Conservation (phyloP, 64 coral and sea anemone species). For the Actinia tenebrosa region DNA sequence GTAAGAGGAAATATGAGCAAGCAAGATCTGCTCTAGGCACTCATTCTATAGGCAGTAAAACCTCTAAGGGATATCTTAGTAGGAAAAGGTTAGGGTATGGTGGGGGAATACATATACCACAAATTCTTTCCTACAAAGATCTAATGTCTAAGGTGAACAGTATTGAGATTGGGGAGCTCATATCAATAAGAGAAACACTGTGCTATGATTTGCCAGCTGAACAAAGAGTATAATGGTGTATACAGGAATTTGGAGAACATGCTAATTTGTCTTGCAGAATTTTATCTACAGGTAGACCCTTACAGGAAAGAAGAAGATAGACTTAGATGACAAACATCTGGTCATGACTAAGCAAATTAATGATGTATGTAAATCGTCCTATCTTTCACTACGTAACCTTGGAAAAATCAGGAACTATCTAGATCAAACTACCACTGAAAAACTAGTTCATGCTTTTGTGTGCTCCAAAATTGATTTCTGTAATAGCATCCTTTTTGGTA, state of each 20-base stretch:
- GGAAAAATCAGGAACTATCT: too few relatives aligned
- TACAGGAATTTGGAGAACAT: conserved; percentile 48
- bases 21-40: background rate
- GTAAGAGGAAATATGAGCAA: background rate
- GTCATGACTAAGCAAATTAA: conserved; percentile 27
- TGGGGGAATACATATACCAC: background rate
- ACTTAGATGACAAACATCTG: conserved; percentile 44
- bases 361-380: too few relatives aligned
- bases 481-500: too few relatives aligned
- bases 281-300: conserved; percentile 33
- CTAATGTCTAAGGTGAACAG: background rate
- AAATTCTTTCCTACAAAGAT: background rate
- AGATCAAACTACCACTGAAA: too few relatives aligned
- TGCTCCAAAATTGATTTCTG: too few relatives aligned
- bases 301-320: conserved; percentile 44
- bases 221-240: conserved; percentile 33
- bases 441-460: too few relatives aligned
- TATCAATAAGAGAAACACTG: background rate
- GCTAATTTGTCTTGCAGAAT: conserved; percentile 7
- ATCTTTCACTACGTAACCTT: too few relatives aligned
- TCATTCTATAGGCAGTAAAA: background rate
- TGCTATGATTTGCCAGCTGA: background rate
- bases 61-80: background rate
- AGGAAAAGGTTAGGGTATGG: background rate
- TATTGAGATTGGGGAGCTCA: background rate